These are phyloP conservation scores for Archips xylosteana DNA, from an alignment of 2,888 invertebrate genomes.

Conservation along the genomic window DNA sequence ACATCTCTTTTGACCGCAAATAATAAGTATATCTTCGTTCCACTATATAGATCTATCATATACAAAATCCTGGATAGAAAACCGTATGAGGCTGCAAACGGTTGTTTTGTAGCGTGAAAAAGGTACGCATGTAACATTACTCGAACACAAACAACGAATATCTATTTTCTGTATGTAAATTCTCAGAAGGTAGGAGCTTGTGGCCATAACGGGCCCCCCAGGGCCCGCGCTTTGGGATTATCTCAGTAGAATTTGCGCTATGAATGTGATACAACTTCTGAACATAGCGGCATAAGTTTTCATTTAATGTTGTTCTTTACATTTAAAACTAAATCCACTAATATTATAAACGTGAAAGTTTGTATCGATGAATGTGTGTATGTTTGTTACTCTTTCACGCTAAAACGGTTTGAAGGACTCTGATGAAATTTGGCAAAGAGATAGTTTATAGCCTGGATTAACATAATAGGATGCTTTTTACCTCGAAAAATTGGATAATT, in stretches of 20 bases:
- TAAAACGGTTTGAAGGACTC: too few relatives aligned
- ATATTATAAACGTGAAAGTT: too few relatives aligned
- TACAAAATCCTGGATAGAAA: neutral
- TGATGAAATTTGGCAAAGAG: too few relatives aligned
- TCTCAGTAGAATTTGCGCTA: slow-evolving; percentile 21
- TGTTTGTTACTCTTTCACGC: too few relatives aligned
- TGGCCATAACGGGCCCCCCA: slow-evolving; percentile 18
- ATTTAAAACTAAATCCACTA: neutral
- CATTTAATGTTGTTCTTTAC: neutral
- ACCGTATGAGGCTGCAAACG: slow-evolving; percentile 11
- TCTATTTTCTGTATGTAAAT: slow-evolving; percentile 28
- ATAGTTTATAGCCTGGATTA: too few relatives aligned
- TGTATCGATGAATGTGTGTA: too few relatives aligned
- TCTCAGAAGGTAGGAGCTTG: slow-evolving; percentile 14
- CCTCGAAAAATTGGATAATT: too few relatives aligned
- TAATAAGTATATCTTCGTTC: too few relatives aligned
- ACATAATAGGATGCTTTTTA: too few relatives aligned
- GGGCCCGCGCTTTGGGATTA: slow-evolving; percentile 15
- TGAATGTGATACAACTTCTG: neutral
- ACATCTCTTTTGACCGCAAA: too few relatives aligned
- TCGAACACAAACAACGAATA: slow-evolving; percentile 23
- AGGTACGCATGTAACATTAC: slow-evolving; percentile 14
- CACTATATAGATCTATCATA: neutral
- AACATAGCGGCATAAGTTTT: neutral
- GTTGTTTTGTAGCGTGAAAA: slow-evolving; percentile 6